Evolutionary conservation across 2,113 vertebrate genomes (phyloP), one percentile per base, ranked within the genome.

Genomic region (Nothocercus julius): DNA sequence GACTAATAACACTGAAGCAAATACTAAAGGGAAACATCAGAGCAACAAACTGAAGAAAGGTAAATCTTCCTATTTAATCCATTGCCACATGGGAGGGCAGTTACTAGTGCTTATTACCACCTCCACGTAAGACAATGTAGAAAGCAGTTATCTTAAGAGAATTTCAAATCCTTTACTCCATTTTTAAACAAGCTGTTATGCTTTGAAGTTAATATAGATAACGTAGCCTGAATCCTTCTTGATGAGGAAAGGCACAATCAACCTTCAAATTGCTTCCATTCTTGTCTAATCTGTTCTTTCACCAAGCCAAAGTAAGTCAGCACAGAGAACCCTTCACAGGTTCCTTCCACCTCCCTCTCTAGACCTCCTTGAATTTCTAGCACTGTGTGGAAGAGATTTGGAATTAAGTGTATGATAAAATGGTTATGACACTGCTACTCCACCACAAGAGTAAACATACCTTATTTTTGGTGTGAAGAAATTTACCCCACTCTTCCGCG

Each of bases 381-480:
- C n/a, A 66, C 22, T 79, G 34, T 34, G 69, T 51, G 68, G 36
- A 75, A 68, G 9, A 94, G 10, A 38, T 17, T 51, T 0, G 76
- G 8, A 82, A 70, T 49, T 62, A 76, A 32, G 6, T 6, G 7
- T 11, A 42, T 9, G 5, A 63, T 6, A 81, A 38, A 1, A 2
- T 38, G 75, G 38, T 81, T 78, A 75, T 11, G 66, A 84, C 45
- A 36, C n/a, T 36, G 27, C 25, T 82, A 58, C n/a, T 85, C 49
- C 24, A 66, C 38, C 40, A 62, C 28, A 16, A 63, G 3, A 70
- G 7, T 73, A 86, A 74, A 80, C 92, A 30, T 98, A 99, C 99
- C 99, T 99, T 99, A 97, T 98, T 99, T 98, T 99, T 99, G 85
- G 99, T 99, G 98, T 99, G 99, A 86, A 99, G 98, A 95, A 99